These are phyloP conservation scores for Prietella phreatophila DNA, from an alignment of 2,113 vertebrate species.

Conservation along the genomic window DNA sequence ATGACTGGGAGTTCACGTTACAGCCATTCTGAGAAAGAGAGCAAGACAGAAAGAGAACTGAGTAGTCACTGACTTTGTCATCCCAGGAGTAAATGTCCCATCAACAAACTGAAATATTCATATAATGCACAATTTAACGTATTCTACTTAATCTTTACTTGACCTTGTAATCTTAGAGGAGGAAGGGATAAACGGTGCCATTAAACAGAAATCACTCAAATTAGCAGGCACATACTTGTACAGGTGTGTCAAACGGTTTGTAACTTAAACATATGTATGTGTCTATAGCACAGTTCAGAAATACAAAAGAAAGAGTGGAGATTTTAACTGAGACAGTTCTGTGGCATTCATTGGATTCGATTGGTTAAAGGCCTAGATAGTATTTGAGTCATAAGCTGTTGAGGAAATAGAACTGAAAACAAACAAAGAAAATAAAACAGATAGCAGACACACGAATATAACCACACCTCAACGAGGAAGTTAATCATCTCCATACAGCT, in stretches of 20 bases:
- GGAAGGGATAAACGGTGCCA: background rate
- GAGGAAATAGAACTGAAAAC: constrained; percentile 33
- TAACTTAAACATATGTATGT: background rate
- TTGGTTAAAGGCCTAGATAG: background rate
- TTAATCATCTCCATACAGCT: constrained; percentile 78
- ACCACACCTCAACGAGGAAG: constrained; percentile 76
- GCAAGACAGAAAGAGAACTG: constrained; percentile 14
- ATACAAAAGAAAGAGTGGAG: background rate
- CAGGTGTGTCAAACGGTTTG: background rate
- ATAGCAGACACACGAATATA: constrained; percentile 25
- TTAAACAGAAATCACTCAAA: background rate
- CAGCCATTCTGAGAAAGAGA: constrained; percentile 73
- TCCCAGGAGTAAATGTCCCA: no score
- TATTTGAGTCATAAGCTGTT: constrained; percentile 27
- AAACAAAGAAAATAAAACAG: constrained; percentile 12
- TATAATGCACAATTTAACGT: background rate
- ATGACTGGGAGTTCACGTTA: constrained; percentile 84
- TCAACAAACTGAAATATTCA: background rate
- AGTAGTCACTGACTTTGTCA: background rate
- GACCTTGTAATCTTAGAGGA: background rate
- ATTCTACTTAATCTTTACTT: background rate
- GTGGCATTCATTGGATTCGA: background rate
- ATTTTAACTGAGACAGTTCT: background rate
- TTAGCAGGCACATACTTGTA: background rate
- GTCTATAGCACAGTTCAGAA: background rate